Percentiles rank a stretch among this genome's conserved stretches.
Evolutionary conservation across 2,888 invertebrate species (phyloP).

Genomic region (Tetragnatha montana): DNA sequence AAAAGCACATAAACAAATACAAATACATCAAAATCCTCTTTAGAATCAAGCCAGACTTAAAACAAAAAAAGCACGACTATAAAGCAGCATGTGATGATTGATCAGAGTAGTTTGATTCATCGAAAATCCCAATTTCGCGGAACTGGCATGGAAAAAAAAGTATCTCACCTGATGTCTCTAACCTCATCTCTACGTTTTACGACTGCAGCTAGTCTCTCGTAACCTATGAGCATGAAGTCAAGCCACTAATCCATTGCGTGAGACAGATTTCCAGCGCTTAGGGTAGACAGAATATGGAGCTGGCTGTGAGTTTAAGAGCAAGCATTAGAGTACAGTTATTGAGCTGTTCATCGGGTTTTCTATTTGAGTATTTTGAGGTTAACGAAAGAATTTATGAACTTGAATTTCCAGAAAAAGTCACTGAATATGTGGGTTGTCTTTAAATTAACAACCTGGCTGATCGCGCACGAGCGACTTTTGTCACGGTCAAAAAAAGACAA

Average conservation of each 20-base stretch:
- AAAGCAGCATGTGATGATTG: neutral
- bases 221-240: neutral
- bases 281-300: too few species aligned
- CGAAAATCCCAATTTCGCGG: neutral
- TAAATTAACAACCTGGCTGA: too few species aligned
- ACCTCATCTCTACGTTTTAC: neutral
- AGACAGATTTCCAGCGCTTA: neutral
- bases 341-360: too few species aligned
- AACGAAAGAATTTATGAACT: too few species aligned
- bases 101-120: neutral
- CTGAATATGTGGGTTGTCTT: too few species aligned
- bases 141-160: neutral
- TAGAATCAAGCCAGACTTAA: neutral
- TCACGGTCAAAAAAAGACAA: too few species aligned
- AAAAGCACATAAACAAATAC: neutral
- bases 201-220: neutral
- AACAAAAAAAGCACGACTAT: neutral
- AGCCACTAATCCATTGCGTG: neutral
- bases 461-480: too few species aligned
- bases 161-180: neutral
- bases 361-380: too few species aligned
- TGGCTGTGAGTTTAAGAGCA: too few species aligned
- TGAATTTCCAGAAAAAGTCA: too few species aligned
- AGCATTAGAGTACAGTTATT: too few species aligned
- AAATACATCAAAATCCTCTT: neutral